Evolutionary conservation across 2,797 vertebrate genomes (phyloP).

Genomic region (Chiroxiphia lanceolata): DNA sequence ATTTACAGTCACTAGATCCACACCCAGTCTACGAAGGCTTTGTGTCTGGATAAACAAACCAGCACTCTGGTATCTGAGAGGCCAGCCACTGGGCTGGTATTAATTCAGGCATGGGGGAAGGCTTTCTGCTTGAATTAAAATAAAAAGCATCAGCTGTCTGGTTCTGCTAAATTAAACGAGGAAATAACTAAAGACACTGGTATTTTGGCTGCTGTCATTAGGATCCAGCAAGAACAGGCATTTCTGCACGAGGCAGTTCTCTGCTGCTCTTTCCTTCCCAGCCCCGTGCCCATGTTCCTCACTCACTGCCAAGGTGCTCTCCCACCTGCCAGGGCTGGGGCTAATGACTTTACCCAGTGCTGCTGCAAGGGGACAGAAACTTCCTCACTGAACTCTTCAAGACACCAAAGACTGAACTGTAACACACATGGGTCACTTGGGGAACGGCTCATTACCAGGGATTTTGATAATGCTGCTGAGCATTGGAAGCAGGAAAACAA

Average conservation of each 20-base stretch:
- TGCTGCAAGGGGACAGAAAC: not conserved
- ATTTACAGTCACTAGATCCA: not conserved
- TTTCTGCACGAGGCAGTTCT: not conserved
- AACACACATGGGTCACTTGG: fast-evolving
- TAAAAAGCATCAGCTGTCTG: constrained; percentile 20
- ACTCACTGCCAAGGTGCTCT: fast-evolving
- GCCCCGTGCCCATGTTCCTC: fast-evolving
- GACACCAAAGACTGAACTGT: too few relatives aligned
- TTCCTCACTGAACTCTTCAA: not conserved
- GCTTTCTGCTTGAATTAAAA: constrained; percentile 2
- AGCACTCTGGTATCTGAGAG: not conserved
- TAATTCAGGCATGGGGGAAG: not conserved
- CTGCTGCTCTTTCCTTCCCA: not conserved
- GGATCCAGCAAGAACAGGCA: not conserved
- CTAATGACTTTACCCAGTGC: not conserved
- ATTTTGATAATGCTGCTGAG: not conserved
- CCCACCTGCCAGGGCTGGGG: not conserved
- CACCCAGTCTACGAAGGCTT: not conserved
- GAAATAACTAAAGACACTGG: not conserved
- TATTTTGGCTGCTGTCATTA: not conserved
- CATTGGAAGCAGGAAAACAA: not conserved
- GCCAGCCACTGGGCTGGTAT: not conserved
- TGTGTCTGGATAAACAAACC: not conserved
- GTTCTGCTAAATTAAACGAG: constrained; percentile 23
- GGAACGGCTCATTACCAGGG: not conserved